Evolutionary conservation across 2,888 invertebrate species (phyloP), one percentile per base, ranked within the genome.

Genomic region (Hydriomena furcata): DNA sequence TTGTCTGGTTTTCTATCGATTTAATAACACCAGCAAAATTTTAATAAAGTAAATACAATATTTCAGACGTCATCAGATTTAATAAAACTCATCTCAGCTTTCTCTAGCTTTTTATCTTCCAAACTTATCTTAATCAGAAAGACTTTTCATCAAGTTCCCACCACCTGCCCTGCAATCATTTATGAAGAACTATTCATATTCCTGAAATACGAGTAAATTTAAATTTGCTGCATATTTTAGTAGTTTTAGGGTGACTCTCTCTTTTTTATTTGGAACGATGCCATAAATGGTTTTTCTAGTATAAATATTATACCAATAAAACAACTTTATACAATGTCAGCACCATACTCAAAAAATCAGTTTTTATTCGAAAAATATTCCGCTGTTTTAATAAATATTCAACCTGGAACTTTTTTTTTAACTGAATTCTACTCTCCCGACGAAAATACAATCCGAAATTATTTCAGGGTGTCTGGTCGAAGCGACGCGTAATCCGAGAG

Each of bases 241-340:
- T 62, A 63, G 66, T 55, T 64, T 71, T 64, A 57, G 52, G 68
- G 49, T 60, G 43, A 45, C 55, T 56, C 58, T 45, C 51, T 60
- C 60, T 65, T 67, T 71, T 66, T 64, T 38, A 42, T 35, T 55
- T 70, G 71, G 70, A 71, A 60, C 30, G 38, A 42, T 64, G 68
- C 68, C 68, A 68, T 63, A 40, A 11, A 25, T 8, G 7, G 17
- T 23, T n/a, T n/a, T n/a, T n/a, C n/a, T n/a, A 36, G 41, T 27
- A 8, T 0, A 32, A 8, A 24, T n/a, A 28, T 7, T 28, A 7
- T 23, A n/a, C 13, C 20, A 38, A 32, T 7, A 8, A 0, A 0
- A 1, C 24, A 20, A 17, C 24, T 37, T 13, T 5, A 27, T 4
- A 27, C 27, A 17, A n/a, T 17, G 17, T 4, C 17, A 17, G 2